phyloP scores from a whole-genome alignment of 2,113 vertebrate genomes.

The Motacilla alba region DNA sequence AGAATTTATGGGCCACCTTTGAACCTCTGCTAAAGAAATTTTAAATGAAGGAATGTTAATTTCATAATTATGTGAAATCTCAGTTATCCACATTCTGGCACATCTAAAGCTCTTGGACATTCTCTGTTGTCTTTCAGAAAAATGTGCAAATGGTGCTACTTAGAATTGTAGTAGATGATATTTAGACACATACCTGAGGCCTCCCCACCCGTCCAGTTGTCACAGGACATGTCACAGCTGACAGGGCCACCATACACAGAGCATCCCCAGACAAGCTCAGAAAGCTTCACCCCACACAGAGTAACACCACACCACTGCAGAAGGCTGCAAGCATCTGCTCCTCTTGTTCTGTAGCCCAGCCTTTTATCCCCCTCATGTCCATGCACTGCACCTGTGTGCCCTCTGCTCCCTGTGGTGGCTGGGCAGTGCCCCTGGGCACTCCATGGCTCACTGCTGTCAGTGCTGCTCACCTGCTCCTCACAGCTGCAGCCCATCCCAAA shows the following conservation, averaged over 20 bases:
- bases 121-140: neutral
- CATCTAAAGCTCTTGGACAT: neutral
- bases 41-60: neutral
- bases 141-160: neutral
- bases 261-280: neutral
- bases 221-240: neutral
- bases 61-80: neutral
- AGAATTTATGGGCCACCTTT: neutral
- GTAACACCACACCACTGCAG: fast-evolving
- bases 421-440: neutral
- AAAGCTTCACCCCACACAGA: neutral
- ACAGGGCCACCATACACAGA: neutral
- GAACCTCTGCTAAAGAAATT: neutral
- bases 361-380: neutral
- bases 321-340: neutral
- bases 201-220: neutral
- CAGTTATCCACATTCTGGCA: neutral
- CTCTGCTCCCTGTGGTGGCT: neutral
- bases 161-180: neutral
- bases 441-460: neutral
- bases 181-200: neutral
- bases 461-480: neutral
- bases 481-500: neutral
- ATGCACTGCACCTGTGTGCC: neutral
- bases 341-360: neutral